Conservation (phyloP, 2,888 invertebrate genomes). For the Amaurobius ferox region DNA sequence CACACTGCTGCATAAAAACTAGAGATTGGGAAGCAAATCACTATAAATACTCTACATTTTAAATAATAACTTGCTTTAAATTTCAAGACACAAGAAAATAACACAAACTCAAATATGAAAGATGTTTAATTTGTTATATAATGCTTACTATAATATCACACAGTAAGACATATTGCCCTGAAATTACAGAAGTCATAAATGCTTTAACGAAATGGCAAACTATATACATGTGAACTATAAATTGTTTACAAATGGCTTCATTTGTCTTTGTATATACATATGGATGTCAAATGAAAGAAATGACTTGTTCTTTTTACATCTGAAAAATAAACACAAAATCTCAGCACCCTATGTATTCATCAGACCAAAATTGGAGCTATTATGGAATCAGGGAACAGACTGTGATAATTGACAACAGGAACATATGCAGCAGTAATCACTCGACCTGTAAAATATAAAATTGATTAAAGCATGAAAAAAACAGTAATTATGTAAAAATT, state of each 20-base stretch:
- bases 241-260: conserved; percentile 1
- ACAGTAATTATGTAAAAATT: no score
- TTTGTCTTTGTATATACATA: neutral
- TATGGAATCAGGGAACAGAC: conserved; percentile 92
- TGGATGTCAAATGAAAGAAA: neutral
- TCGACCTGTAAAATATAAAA: no score
- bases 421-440: conserved; percentile 99
- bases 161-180: neutral
- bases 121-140: neutral
- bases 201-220: neutral
- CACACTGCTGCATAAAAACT: no score
- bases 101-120: neutral
- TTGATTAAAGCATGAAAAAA: no score
- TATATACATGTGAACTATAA: conserved; percentile 1
- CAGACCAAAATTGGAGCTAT: conserved; percentile 74
- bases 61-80: no score
- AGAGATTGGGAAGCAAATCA: no score
- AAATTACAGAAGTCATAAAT: neutral
- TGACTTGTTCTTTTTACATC: neutral
- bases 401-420: conserved; percentile 97
- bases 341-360: neutral
- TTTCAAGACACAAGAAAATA: neutral
- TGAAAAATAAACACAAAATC: no score
- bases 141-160: neutral
- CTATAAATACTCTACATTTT: no score